Evolutionary conservation across 2,888 invertebrate genomes (phyloP).

Genomic region (Asteroscopus sphinx): DNA sequence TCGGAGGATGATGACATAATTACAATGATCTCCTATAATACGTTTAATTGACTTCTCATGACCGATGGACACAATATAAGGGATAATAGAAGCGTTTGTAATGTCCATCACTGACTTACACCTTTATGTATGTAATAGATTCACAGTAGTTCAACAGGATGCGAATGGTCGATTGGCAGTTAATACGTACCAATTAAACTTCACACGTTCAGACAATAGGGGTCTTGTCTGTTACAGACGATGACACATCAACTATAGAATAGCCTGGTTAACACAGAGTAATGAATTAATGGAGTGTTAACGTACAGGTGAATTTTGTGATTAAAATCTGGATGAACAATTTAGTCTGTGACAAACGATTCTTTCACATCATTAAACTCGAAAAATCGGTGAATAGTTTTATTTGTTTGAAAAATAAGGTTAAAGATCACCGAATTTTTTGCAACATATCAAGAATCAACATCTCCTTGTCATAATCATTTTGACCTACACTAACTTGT

Average conservation of each 20-base stretch:
- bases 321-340: too few species aligned
- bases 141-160: slow-evolving; percentile 14
- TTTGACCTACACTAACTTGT: too few species aligned
- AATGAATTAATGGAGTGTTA: slow-evolving; percentile 3
- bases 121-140: slow-evolving; percentile 19
- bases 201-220: slow-evolving; percentile 23
- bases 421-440: too few species aligned
- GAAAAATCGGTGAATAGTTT: too few species aligned
- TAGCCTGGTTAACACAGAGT: slow-evolving; percentile 6
- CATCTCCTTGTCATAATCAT: too few species aligned
- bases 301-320: too few species aligned
- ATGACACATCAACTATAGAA: slow-evolving; percentile 32
- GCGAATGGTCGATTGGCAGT: slow-evolving; percentile 19
- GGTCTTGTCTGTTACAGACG: slow-evolving; percentile 33
- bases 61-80: not conserved
- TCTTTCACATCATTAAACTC: too few species aligned
- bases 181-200: slow-evolving; percentile 4
- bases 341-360: too few species aligned
- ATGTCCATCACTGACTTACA: slow-evolving; percentile 9
- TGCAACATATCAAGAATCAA: too few species aligned
- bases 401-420: too few species aligned
- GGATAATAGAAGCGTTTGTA: not conserved
- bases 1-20: too few species aligned
- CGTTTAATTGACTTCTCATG: not conserved
- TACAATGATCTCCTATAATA: too few species aligned